phyloP scores from a whole-genome alignment of 2,888 invertebrate species.

The Prenolepis imparis region DNA sequence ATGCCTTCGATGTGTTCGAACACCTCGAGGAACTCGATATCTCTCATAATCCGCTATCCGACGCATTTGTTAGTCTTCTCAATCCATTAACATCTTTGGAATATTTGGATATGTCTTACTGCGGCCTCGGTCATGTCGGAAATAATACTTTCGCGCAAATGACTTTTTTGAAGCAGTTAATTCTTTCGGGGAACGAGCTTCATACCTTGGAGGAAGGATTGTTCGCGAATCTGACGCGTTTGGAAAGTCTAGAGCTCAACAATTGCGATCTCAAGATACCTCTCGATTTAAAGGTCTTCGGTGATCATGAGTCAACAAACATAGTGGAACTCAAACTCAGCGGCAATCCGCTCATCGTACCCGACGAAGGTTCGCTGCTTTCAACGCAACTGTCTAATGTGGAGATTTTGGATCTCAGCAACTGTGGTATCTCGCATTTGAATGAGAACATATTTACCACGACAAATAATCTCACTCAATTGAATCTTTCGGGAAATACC shows the following conservation, averaged over 20 bases:
- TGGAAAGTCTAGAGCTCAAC: constrained; percentile 90
- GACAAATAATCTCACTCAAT: constrained; percentile 89
- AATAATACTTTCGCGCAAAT: constrained; percentile 90
- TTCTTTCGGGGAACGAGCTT: constrained; percentile 90
- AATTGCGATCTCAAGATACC: constrained; percentile 90
- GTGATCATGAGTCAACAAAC: constrained; percentile 89
- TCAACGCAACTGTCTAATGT: constrained; percentile 90
- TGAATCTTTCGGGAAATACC: constrained; percentile 89
- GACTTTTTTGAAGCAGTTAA: constrained; percentile 89
- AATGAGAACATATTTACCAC: constrained; percentile 89
- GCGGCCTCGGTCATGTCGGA: constrained; percentile 89
- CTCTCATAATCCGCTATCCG: constrained; percentile 90
- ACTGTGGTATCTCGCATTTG: constrained; percentile 89
- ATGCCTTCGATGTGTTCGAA: constrained; percentile 90
- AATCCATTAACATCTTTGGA: constrained; percentile 90
- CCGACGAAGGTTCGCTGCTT: constrained; percentile 88
- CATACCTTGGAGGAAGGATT: constrained; percentile 90
- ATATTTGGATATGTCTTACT: constrained; percentile 92
- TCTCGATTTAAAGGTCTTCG: constrained; percentile 90
- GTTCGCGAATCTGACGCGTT: constrained; percentile 90
- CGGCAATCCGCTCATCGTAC: constrained; percentile 90
- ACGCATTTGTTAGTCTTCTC: constrained; percentile 90
- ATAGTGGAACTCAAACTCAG: constrained; percentile 90
- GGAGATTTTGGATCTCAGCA: constrained; percentile 89
- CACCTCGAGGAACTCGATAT: constrained; percentile 90